These are phyloP conservation scores for Palloptera scutellata DNA, from an alignment of 2,888 invertebrate genomes.

Conservation along the genomic window DNA sequence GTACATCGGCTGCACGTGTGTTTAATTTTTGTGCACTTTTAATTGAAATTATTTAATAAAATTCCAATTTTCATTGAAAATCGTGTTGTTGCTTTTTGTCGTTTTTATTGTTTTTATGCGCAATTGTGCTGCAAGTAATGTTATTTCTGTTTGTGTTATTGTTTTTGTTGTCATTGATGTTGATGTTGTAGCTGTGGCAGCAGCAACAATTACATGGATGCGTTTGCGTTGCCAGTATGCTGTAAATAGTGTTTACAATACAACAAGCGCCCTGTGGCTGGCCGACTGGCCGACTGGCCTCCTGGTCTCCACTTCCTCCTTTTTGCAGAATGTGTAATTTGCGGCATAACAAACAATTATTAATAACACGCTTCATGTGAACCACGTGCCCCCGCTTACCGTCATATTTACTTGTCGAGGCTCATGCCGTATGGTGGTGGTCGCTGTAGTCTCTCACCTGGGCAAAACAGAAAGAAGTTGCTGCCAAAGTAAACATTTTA, in stretches of 20 bases:
- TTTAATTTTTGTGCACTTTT: background rate
- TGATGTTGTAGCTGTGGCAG: background rate
- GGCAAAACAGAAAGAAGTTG: background rate
- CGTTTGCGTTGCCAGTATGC: background rate
- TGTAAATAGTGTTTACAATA: conserved; percentile 2
- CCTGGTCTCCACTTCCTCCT: background rate
- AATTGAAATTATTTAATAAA: conserved; percentile 25
- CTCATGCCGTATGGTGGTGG: no score
- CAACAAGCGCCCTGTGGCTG: background rate
- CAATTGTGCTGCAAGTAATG: background rate
- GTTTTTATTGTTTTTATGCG: conserved; percentile 15
- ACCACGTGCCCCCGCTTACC: no score
- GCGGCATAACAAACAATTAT: conserved; percentile 9
- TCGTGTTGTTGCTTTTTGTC: conserved; percentile 1
- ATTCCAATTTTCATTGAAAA: conserved; percentile 29
- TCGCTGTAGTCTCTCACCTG: no score
- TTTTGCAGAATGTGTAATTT: conserved; percentile 16
- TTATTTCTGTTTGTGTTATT: conserved; percentile 15
- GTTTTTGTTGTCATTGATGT: conserved; percentile 7
- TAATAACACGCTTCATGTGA: background rate
- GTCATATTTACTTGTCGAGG: no score
- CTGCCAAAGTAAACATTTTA: conserved; percentile 32
- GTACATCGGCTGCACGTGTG: background rate
- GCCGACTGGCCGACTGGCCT: background rate
- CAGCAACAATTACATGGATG: no score